Conservation (phyloP, 2,113 vertebrate species). For the Charina bottae region DNA sequence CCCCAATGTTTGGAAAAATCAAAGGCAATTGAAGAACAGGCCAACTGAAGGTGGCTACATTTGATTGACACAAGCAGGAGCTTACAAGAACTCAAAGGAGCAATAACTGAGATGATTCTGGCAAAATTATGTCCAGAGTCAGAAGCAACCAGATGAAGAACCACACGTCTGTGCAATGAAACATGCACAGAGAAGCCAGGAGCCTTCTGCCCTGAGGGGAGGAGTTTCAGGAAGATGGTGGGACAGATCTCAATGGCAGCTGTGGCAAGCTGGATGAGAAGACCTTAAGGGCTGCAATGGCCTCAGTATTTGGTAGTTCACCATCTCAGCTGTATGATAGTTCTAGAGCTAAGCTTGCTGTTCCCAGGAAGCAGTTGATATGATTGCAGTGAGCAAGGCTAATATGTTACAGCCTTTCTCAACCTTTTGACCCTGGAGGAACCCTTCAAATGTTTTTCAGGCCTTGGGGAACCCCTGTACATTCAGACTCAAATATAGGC, state of each 20-base stretch:
- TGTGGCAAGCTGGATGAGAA: background rate
- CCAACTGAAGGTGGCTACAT: background rate
- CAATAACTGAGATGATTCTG: background rate
- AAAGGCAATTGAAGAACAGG: background rate
- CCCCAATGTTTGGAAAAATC: background rate
- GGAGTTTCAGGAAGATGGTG: background rate
- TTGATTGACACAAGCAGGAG: background rate
- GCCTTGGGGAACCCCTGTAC: no score
- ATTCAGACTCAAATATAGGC: no score
- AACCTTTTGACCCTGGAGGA: no score
- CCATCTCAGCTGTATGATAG: background rate
- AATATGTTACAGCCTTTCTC: constrained; percentile 36
- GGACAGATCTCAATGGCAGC: background rate
- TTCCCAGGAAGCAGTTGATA: constrained; percentile 68
- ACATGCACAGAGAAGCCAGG: background rate
- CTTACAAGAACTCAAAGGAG: background rate
- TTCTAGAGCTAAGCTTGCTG: constrained; percentile 51
- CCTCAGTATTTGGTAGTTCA: background rate
- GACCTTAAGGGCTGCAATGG: background rate
- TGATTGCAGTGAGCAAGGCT: constrained; percentile 62
- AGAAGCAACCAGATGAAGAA: background rate
- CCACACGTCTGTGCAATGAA: background rate
- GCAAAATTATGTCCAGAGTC: background rate
- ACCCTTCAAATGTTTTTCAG: no score
- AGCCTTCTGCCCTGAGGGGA: background rate